Evolutionary conservation across 2,888 invertebrate species (phyloP).

Genomic region (Neuroscelio doddi): DNA sequence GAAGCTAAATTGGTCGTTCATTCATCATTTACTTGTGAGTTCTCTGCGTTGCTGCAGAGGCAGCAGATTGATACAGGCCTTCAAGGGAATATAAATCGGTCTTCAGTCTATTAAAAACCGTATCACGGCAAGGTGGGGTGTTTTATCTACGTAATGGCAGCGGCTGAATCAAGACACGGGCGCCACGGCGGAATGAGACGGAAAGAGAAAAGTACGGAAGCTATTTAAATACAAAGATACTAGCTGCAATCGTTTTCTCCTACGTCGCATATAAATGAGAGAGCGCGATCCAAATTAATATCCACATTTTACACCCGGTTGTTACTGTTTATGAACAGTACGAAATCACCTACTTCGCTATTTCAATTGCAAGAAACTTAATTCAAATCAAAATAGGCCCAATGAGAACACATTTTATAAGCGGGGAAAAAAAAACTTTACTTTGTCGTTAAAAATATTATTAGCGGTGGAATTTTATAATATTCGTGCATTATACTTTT

Average conservation of each 20-base stretch:
- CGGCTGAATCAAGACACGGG: background rate
- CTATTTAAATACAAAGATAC: background rate
- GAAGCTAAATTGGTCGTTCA: slow-evolving; percentile 5
- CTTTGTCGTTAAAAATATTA: too few relatives aligned
- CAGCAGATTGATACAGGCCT: background rate
- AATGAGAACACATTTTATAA: too few relatives aligned
- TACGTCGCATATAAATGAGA: background rate
- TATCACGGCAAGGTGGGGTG: background rate
- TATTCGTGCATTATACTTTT: too few relatives aligned
- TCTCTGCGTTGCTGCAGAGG: background rate
- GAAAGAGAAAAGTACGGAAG: slow-evolving; percentile 1
- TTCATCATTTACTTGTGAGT: background rate
- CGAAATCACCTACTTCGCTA: too few relatives aligned
- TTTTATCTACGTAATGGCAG: background rate
- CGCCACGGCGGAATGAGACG: too few relatives aligned
- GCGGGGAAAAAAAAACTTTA: too few relatives aligned
- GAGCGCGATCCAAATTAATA: background rate
- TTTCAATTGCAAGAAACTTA: too few relatives aligned
- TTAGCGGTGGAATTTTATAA: too few relatives aligned
- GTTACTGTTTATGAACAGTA: too few relatives aligned
- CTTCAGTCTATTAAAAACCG: slow-evolving; percentile 5
- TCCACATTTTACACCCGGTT: background rate
- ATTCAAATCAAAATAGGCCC: too few relatives aligned
- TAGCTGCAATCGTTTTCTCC: background rate
- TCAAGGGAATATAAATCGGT: slow-evolving; percentile 6